Conservation (phyloP, 92 coral and sea anemone genomes). For the Montipora capitata region DNA sequence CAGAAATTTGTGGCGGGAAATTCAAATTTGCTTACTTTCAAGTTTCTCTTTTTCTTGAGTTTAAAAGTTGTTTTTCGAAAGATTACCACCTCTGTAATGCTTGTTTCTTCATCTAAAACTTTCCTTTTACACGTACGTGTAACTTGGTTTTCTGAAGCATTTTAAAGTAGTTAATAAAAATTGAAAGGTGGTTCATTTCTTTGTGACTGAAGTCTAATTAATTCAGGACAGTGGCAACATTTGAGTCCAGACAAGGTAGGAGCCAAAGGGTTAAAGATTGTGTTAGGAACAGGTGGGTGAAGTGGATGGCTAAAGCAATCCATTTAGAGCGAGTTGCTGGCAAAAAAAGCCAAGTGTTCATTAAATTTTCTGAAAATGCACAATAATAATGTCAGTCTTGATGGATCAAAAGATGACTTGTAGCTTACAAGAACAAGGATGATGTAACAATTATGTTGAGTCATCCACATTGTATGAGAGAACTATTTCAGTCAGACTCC, state of each 20-base stretch:
- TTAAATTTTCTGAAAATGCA: too few relatives aligned
- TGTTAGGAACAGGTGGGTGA: too few relatives aligned
- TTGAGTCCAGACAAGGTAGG: slow-evolving; percentile 29
- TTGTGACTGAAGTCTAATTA: slow-evolving; percentile 10
- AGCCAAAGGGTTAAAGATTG: slow-evolving; percentile 8
- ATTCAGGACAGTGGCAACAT: slow-evolving; percentile 11
- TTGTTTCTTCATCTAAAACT: not conserved
- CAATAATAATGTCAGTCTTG: too few relatives aligned
- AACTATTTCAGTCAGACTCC: too few relatives aligned
- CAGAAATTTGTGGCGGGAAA: not conserved
- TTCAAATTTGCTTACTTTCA: not conserved
- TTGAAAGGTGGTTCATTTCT: slow-evolving; percentile 1
- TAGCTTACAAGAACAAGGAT: too few relatives aligned
- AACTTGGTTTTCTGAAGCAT: not conserved
- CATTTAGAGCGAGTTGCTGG: too few relatives aligned
- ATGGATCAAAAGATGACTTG: too few relatives aligned
- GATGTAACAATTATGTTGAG: too few relatives aligned
- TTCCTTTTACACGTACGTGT: not conserved
- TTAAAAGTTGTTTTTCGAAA: not conserved
- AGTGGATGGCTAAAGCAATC: too few relatives aligned
- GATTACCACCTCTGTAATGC: slow-evolving; percentile 1
- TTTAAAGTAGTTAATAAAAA: not conserved
- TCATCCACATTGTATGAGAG: too few relatives aligned
- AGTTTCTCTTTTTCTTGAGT: not conserved
- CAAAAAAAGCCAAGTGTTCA: too few relatives aligned